These are phyloP conservation scores for Agrochola lota DNA, from an alignment of 2,888 invertebrate genomes.

Conservation along the genomic window DNA sequence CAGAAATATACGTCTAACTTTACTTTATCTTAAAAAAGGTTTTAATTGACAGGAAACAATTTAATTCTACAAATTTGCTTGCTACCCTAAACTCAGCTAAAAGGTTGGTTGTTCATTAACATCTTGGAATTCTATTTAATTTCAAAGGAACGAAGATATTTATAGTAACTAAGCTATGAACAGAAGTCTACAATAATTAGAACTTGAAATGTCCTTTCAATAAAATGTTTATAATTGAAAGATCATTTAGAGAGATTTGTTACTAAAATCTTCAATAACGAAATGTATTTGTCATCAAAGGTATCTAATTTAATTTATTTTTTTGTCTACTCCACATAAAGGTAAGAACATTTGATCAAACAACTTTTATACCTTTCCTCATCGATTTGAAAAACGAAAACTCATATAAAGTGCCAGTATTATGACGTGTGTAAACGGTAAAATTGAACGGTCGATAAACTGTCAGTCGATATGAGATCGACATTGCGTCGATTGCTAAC, in stretches of 20 bases:
- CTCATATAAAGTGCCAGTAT: constrained; percentile 46
- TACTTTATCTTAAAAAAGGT: not conserved
- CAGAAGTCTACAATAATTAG: not conserved
- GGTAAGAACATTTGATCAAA: constrained; percentile 11
- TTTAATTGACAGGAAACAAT: constrained; percentile 8
- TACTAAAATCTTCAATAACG: not conserved
- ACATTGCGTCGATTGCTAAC: constrained; percentile 77
- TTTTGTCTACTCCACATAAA: not conserved
- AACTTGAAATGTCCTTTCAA: not conserved
- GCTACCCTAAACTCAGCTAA: not conserved
- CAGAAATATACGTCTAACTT: not conserved
- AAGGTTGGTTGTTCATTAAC: not conserved
- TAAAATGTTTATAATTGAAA: not conserved
- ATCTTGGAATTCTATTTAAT: constrained; percentile 10
- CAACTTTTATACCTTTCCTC: not conserved
- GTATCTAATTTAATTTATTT: not conserved
- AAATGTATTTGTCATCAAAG: not conserved
- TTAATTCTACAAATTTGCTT: constrained; percentile 25
- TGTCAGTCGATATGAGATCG: constrained; percentile 78
- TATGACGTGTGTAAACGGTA: constrained; percentile 49
- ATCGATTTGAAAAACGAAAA: constrained; percentile 28
- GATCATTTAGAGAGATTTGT: not conserved
- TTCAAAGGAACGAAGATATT: constrained; percentile 25
- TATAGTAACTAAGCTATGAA: not conserved
- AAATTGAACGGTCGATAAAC: constrained; percentile 74